phyloP scores from a whole-genome alignment of 2,113 vertebrate genomes.

The Pachyramphus minor region DNA sequence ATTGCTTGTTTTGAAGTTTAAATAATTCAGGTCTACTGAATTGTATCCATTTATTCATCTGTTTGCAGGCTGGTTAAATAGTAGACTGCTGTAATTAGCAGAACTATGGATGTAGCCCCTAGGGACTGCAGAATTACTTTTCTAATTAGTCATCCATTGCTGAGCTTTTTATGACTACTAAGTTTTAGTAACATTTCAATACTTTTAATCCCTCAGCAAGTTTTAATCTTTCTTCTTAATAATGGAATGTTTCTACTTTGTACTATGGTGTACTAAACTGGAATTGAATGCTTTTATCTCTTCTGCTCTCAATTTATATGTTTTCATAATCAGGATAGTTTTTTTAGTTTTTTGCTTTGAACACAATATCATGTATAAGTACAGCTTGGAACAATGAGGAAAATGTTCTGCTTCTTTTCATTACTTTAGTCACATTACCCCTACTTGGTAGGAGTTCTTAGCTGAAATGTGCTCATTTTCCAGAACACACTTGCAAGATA shows the following conservation, averaged over 20 bases:
- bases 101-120: neutral
- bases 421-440: neutral
- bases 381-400: neutral
- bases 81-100: neutral
- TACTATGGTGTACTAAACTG: neutral
- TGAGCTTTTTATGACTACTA: neutral
- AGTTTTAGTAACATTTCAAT: slow-evolving; percentile 23
- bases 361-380: neutral
- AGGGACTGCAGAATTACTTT: neutral
- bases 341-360: neutral
- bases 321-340: neutral
- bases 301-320: neutral
- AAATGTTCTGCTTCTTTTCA: neutral
- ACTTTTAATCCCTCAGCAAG: neutral
- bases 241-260: neutral
- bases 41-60: slow-evolving; percentile 10
- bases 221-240: neutral
- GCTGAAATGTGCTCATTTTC: neutral
- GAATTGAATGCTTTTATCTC: neutral
- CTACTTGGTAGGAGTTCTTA: neutral
- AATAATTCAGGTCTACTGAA: slow-evolving; percentile 25
- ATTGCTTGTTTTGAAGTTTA: slow-evolving; percentile 1
- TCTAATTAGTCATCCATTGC: neutral
- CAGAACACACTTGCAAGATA: neutral
- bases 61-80: neutral